Evolutionary conservation across 1,140 invertebrate genomes (phyloP).

Genomic region (Megalopta genalis): DNA sequence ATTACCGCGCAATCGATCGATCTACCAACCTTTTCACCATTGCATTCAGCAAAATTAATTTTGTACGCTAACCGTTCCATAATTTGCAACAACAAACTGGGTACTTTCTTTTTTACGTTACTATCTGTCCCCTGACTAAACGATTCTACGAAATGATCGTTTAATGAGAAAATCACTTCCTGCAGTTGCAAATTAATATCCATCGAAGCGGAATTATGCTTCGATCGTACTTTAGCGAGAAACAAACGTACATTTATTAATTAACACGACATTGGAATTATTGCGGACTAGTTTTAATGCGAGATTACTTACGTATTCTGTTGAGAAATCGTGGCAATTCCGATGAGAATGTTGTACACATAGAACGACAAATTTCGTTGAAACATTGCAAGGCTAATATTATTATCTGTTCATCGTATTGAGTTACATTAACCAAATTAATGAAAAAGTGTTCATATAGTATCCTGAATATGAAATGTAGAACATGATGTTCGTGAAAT

Average conservation of each 20-base stretch:
- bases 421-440: constrained; percentile 71
- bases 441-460: constrained; percentile 69
- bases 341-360: constrained; percentile 74
- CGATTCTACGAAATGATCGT: constrained; percentile 56
- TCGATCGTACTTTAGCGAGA: constrained; percentile 13
- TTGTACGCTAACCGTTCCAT: constrained; percentile 72
- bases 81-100: constrained; percentile 74
- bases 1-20: background rate
- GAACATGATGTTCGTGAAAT: background rate
- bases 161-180: constrained; percentile 60
- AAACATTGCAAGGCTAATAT: constrained; percentile 81
- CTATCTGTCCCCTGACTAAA: constrained; percentile 68
- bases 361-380: constrained; percentile 79
- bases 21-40: constrained; percentile 59
- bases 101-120: constrained; percentile 72
- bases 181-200: constrained; percentile 65
- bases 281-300: background rate
- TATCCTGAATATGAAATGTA: constrained; percentile 63
- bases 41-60: constrained; percentile 70
- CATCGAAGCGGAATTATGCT: constrained; percentile 24
- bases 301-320: constrained; percentile 75
- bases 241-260: background rate
- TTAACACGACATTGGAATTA: background rate
- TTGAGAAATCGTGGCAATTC: constrained; percentile 79
- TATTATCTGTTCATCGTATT: constrained; percentile 77